Percentiles rank a stretch among this genome's conserved stretches.
These are phyloP conservation scores for Hiodon alosoides DNA, from an alignment of 2,113 vertebrate genomes.

Conservation along the genomic window DNA sequence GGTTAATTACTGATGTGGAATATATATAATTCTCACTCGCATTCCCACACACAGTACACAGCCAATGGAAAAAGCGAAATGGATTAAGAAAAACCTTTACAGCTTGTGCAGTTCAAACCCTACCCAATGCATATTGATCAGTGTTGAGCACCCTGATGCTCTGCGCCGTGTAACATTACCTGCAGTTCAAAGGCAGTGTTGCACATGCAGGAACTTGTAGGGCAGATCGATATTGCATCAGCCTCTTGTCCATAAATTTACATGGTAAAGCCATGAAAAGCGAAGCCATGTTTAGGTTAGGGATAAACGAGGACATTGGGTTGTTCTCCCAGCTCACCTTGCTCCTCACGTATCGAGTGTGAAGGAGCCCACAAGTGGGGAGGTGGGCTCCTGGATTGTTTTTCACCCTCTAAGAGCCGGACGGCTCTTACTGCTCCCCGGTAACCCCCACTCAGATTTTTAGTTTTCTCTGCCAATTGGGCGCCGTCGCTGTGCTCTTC, in stretches of 20 bases:
- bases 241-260: slow-evolving; percentile 23
- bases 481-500: too few species aligned
- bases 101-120: too few species aligned
- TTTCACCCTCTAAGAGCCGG: too few species aligned
- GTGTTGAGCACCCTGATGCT: neutral
- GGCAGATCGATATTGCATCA: slow-evolving; percentile 12
- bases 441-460: too few species aligned
- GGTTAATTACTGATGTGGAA: slow-evolving; percentile 34
- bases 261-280: slow-evolving; percentile 5
- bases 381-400: too few species aligned
- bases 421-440: too few species aligned
- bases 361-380: too few species aligned
- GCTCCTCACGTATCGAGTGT: too few species aligned
- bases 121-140: neutral
- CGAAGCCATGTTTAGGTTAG: too few species aligned
- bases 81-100: neutral
- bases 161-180: slow-evolving; percentile 3
- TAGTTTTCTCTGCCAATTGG: too few species aligned
- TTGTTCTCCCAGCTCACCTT: too few species aligned
- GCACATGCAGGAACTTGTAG: slow-evolving; percentile 15
- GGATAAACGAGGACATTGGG: too few species aligned
- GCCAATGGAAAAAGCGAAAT: neutral
- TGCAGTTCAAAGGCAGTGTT: slow-evolving; percentile 10
- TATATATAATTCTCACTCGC: neutral
- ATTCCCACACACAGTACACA: neutral